These are phyloP conservation scores for Actinostola sp. DNA, from an alignment of 92 coral and sea anemone species.

Conservation along the genomic window DNA sequence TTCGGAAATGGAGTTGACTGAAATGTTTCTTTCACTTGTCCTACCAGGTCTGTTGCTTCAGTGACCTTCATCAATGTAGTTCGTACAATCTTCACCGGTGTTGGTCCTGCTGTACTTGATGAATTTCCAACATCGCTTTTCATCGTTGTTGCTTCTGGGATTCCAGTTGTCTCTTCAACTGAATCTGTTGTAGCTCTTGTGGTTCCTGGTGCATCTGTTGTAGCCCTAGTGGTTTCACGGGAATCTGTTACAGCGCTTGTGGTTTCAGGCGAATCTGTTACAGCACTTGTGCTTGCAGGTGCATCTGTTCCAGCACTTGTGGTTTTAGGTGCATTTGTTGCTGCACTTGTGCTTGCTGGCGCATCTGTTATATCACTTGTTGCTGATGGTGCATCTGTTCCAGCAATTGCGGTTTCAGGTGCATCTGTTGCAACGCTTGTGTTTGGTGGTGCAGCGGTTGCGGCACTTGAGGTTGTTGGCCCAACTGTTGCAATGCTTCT, in stretches of 20 bases:
- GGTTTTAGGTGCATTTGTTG: background rate
- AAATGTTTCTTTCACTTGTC: no score
- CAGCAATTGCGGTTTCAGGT: background rate
- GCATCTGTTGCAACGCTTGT: background rate
- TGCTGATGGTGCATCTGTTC: background rate
- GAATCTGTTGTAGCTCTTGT: background rate
- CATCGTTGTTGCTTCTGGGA: background rate
- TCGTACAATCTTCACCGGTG: no score
- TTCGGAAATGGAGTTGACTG: no score
- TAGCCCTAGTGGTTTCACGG: background rate
- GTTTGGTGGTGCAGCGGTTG: no score
- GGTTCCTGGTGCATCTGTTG: constrained; percentile 12
- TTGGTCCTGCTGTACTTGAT: no score
- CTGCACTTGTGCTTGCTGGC: background rate
- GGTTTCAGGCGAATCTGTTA: background rate
- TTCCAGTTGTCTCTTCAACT: background rate
- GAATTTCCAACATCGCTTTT: no score
- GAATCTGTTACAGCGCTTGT: background rate
- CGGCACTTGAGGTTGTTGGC: background rate
- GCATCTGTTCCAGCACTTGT: background rate
- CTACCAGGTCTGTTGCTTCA: no score
- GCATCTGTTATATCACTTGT: background rate
- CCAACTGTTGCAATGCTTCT: background rate
- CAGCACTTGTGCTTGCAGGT: background rate
- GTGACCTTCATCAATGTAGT: no score